Conservation (phyloP, 2,797 vertebrate species). For the Hemibagrus guttatus region DNA sequence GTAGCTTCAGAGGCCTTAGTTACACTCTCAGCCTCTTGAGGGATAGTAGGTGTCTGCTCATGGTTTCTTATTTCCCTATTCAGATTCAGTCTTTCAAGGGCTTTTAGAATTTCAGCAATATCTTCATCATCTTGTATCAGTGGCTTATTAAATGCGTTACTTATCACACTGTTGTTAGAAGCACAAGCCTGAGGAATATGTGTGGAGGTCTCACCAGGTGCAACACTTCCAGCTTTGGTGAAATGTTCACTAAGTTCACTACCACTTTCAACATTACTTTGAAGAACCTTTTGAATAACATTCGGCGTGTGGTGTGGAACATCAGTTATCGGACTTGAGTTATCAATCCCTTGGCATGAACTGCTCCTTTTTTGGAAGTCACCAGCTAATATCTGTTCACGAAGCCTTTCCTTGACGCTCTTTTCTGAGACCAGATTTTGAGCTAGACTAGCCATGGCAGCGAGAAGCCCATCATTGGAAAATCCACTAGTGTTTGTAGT, state of each 20-base stretch:
- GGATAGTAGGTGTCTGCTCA: constrained; percentile 37
- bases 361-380: constrained; percentile 70
- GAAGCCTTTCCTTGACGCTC: constrained; percentile 73
- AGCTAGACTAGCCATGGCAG: constrained; percentile 71
- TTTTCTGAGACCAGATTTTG: constrained; percentile 76
- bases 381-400: constrained; percentile 76
- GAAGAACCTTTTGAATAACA: constrained; percentile 36
- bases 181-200: constrained; percentile 40
- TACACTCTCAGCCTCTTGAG: constrained; percentile 39
- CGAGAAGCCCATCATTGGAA: constrained; percentile 67
- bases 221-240: not conserved
- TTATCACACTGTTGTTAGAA: constrained; percentile 22
- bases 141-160: constrained; percentile 55
- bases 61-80: constrained; percentile 70
- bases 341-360: constrained; percentile 54
- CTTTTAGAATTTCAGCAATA: constrained; percentile 83
- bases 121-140: constrained; percentile 75
- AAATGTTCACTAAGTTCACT: not conserved
- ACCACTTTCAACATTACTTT: constrained; percentile 24
- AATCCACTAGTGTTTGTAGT: constrained; percentile 64
- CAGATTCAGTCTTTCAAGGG: constrained; percentile 84
- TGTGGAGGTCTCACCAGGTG: constrained; percentile 57
- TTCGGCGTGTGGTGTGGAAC: constrained; percentile 51
- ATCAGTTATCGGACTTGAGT: constrained; percentile 44
- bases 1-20: constrained; percentile 56